Percentiles rank a stretch among this genome's conserved stretches.
Evolutionary conservation across 2,797 vertebrate genomes (phyloP).

Genomic region (Steatocranus sp.): DNA sequence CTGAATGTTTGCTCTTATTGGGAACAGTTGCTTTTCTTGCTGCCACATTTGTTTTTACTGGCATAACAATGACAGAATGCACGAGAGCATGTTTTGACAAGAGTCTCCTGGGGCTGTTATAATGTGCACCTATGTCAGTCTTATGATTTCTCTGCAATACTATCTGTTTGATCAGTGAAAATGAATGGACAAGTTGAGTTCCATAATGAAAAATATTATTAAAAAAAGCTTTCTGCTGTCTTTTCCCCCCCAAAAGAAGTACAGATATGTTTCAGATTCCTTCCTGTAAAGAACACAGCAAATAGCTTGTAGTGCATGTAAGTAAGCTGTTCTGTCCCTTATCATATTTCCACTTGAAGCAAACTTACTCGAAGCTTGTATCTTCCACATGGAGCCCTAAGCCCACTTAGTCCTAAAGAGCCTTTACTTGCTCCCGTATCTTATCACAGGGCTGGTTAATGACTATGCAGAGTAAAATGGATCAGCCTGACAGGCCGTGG

Average conservation of each 20-base stretch:
- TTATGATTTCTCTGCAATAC: background rate
- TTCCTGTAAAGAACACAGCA: background rate
- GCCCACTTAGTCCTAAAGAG: constrained; percentile 11
- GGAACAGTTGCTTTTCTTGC: background rate
- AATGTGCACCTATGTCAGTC: constrained; percentile 9
- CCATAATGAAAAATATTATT: background rate
- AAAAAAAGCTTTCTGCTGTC: background rate
- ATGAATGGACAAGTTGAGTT: background rate
- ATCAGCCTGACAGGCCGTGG: constrained; percentile 38
- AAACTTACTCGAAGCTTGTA: background rate
- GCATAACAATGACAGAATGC: constrained; percentile 13
- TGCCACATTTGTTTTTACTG: background rate
- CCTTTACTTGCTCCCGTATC: constrained; percentile 27
- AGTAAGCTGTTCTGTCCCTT: background rate
- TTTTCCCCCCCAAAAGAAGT: accelerated
- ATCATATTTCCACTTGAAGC: background rate
- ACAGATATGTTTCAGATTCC: background rate
- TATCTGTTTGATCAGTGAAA: constrained; percentile 1
- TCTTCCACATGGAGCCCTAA: background rate
- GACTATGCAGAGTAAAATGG: constrained; percentile 62
- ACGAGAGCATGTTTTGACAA: constrained; percentile 47
- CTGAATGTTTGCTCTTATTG: constrained; percentile 4
- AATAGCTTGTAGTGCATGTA: background rate
- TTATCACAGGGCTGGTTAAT: constrained; percentile 51
- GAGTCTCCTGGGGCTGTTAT: constrained; percentile 24